Percentiles rank a stretch among this genome's conserved stretches.
These are phyloP conservation scores for Trichechus manatus DNA, from an alignment of 2,113 vertebrate species.

Conservation along the genomic window DNA sequence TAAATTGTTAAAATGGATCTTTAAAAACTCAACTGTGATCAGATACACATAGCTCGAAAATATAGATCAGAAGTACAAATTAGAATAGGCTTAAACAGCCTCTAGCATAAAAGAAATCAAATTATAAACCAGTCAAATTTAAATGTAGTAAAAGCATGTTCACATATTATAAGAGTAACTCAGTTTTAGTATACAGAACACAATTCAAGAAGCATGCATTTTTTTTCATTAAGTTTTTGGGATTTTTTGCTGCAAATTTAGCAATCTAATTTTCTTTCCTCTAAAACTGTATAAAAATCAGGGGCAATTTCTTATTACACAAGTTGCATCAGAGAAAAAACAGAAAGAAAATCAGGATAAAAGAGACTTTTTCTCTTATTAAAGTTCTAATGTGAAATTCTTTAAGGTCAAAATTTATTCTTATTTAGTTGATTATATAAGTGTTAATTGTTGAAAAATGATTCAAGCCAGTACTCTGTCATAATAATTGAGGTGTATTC, in stretches of 20 bases:
- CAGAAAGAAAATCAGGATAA: neutral
- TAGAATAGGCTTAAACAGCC: neutral
- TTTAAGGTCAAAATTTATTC: neutral
- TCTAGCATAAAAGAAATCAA: constrained; percentile 35
- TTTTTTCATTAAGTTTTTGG: neutral
- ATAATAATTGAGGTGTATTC: neutral
- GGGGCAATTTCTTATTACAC: neutral
- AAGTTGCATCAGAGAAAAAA: neutral
- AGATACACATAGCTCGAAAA: constrained; percentile 19
- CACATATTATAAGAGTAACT: neutral
- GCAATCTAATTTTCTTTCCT: neutral
- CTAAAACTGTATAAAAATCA: neutral
- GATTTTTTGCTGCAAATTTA: neutral
- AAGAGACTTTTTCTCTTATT: neutral
- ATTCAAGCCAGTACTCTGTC: neutral
- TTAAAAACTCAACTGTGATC: constrained; percentile 49
- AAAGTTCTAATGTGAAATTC: neutral
- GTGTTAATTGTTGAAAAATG: neutral
- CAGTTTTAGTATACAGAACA: neutral
- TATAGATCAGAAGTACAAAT: constrained; percentile 51
- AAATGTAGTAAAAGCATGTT: constrained; percentile 32
- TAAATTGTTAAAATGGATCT: constrained; percentile 57
- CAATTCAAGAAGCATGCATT: neutral
- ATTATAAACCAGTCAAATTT: constrained; percentile 21
- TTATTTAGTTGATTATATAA: neutral